Base-by-base conservation (phyloP, 2,888 invertebrate genomes). In the Stictocephala bisonia region DNA sequence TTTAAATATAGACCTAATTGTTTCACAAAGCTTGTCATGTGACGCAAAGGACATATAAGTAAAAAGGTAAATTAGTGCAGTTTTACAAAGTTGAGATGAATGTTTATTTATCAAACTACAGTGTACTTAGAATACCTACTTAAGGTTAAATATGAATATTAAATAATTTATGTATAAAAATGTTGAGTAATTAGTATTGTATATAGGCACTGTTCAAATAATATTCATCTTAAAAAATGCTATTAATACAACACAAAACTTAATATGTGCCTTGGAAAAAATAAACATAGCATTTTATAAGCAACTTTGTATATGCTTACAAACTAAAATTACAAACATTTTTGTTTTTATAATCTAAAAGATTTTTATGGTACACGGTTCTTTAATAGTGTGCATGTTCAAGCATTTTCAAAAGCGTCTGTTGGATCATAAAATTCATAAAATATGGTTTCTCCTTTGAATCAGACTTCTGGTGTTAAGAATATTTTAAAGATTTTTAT, bases 341-440 rank as follows among this genome's bases (percentile, higher is more conserved):
- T n/a, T n/a, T 35, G 11, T 11, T 11, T 11, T 35, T 35, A 11
- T 44, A 44, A 44, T 56, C 3, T 56, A 56, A 56, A 18, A 18
- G 4, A 7, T 56, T 24, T 56, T 56, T 44, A 44, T 44, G 18
- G 3, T 2, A 56, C 20, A 56, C 26, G 7, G 44, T 51, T 15
- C 35, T 35, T 35, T 35, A 7, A 35, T 9, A 35, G 18, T 3
- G 44, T 29, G 29, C 26, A 1, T 56, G 26, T 40, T 64, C 41
- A 64, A 56, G 35, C 56, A 2, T 56, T 56, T 56, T 22, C 56
- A 56, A 24, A 56, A 27, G 27, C 27, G 27, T 56, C 56, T 11
- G 13, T 56, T 27, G 24, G 56, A 40, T 6, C 44, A 20, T 35
- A 44, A 40, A 66, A 66, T 40, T 22, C 44, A 66, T 66, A 66